Evolutionary conservation across 2,888 invertebrate species (phyloP).

Genomic region (Lasius platythorax): DNA sequence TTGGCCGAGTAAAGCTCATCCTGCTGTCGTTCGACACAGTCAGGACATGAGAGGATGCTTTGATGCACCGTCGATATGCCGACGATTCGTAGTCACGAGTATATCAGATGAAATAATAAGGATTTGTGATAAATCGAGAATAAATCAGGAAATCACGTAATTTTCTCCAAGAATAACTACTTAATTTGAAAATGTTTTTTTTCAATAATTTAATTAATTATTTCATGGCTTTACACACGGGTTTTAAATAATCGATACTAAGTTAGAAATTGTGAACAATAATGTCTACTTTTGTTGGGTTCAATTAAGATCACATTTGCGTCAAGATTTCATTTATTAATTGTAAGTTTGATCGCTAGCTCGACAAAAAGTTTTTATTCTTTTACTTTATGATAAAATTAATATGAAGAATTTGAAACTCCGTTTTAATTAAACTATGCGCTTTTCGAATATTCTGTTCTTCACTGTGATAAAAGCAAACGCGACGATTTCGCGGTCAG

Average conservation of each 20-base stretch:
- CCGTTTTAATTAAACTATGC: background rate
- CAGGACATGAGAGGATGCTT: slow-evolving; percentile 37
- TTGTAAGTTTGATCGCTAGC: background rate
- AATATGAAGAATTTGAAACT: background rate
- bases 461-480: background rate
- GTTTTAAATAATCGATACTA: background rate
- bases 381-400: background rate
- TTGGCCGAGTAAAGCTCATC: slow-evolving; percentile 28
- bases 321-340: background rate
- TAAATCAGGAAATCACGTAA: background rate
- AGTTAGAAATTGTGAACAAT: background rate
- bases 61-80: slow-evolving; percentile 38
- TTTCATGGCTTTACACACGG: background rate
- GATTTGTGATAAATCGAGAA: slow-evolving; percentile 16
- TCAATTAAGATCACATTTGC: background rate
- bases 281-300: background rate
- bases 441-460: background rate
- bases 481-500: background rate
- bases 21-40: slow-evolving; percentile 45
- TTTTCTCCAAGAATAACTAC: background rate
- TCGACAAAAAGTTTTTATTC: background rate
- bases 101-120: slow-evolving; percentile 21
- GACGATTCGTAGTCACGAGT: slow-evolving; percentile 24
- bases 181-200: background rate
- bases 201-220: background rate